Evolutionary conservation across 1,140 invertebrate genomes (phyloP).

Genomic region (Saccostrea cuccullata): DNA sequence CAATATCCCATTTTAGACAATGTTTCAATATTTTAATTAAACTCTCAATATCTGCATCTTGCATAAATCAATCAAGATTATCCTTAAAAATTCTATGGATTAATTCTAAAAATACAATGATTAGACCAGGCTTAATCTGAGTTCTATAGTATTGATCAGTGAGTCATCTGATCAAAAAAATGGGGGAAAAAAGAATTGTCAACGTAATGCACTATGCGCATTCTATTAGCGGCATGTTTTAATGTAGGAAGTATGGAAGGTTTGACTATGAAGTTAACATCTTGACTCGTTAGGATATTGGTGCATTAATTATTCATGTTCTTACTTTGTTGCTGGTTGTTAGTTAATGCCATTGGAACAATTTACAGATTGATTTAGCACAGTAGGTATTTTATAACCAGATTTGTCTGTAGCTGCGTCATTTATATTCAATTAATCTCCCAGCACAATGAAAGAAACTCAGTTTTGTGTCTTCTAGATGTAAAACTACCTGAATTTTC

Average conservation of each 20-base stretch:
- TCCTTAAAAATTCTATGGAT: neutral
- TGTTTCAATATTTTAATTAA: too few relatives aligned
- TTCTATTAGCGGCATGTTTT: neutral
- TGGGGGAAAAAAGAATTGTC: neutral
- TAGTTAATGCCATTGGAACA: neutral
- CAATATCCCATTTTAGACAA: too few relatives aligned
- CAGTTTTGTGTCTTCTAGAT: neutral
- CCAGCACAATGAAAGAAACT: neutral
- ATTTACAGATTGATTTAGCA: constrained; percentile 3
- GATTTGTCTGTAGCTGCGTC: neutral
- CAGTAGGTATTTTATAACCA: neutral
- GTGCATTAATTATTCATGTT: neutral
- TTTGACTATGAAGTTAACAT: neutral
- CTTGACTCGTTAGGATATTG: neutral
- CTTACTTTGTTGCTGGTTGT: neutral
- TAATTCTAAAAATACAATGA: neutral
- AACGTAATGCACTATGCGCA: neutral
- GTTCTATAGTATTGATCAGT: neutral
- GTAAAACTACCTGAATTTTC: neutral
- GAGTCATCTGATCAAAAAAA: constrained; percentile 13
- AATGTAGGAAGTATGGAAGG: neutral
- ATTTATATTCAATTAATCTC: constrained; percentile 19
- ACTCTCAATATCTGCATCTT: too few relatives aligned
- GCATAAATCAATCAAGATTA: neutral
- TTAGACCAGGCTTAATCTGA: neutral